Evolutionary conservation across 2,797 vertebrate species (phyloP).

Genomic region (Alcedo quadribrachys): DNA sequence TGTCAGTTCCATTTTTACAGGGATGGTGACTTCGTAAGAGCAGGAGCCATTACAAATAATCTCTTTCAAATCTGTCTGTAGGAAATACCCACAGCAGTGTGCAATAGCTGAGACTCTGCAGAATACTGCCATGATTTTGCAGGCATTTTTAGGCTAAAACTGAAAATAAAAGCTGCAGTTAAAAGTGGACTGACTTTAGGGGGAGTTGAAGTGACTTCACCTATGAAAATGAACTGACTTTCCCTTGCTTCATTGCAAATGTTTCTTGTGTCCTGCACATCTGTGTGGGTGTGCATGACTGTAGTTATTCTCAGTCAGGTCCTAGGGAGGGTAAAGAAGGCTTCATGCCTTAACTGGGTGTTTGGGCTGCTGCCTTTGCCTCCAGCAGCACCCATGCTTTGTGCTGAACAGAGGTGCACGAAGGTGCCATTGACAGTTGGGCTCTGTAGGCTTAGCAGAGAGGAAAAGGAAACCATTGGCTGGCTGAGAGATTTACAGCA

Average conservation of each 20-base stretch:
- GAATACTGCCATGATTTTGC: background rate
- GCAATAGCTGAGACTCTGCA: constrained; percentile 6
- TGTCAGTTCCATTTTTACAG: constrained; percentile 64
- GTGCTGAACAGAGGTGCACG: constrained; percentile 29
- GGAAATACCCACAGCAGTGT: constrained; percentile 30
- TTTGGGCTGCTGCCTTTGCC: background rate
- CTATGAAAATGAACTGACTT: background rate
- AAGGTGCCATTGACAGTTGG: constrained; percentile 13
- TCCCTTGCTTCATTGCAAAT: background rate
- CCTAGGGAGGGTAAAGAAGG: background rate
- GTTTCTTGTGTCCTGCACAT: background rate
- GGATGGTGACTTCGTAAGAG: constrained; percentile 56
- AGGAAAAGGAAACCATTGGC: constrained; percentile 57
- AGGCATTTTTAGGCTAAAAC: background rate
- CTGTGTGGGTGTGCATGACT: background rate
- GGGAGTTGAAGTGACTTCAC: background rate
- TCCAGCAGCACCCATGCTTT: background rate
- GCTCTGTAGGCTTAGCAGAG: constrained; percentile 24
- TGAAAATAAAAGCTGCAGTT: background rate
- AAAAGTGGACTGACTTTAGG: background rate
- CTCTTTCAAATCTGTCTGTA: constrained; percentile 36
- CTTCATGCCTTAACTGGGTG: background rate
- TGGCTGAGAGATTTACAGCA: constrained; percentile 28
- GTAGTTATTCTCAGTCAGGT: background rate
- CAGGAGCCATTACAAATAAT: constrained; percentile 45